Base-by-base conservation (phyloP, 2,113 vertebrate species). In the Antennarius striatus region DNA sequence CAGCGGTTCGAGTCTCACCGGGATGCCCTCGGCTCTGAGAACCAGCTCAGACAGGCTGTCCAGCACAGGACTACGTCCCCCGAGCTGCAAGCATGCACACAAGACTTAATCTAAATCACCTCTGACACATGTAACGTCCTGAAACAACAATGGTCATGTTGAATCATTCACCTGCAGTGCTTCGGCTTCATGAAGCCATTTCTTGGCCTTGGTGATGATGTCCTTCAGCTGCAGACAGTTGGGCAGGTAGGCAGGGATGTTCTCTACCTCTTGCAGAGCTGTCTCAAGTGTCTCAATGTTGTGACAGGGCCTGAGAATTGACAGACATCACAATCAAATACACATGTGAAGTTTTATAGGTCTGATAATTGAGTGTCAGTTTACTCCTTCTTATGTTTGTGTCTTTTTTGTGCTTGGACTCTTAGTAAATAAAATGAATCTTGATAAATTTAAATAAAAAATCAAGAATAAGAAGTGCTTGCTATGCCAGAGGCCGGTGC, bases 121-220 rank as follows among this genome's bases (percentile, higher is more conserved):
- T 40, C 2, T 13, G 1, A 11, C 10, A 4, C 4, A 15, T 3
- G 6, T 46, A 1, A 13, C 51, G 16, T 8, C 11, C 11, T 48
- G 4, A 46, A 50, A 51, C 16, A 39, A 30, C 47, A 10, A 50
- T 4, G 1, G 13, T 7, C 5, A 14, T 12, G 6, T 10, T 15
- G 4, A 15, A 1, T 22, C 47, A 52, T 50, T 85, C 45, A 99
- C 98, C 96, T 99, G 97, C 17, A 99, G 86, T 16, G 91, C 88
- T 65, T 98, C 96, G 11, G 95, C 95, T 29, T 98, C 96, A 71
- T 94, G 91, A 11, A 99, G 90, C 98, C 98, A 99, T 64, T 96
- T 95, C 79, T 90, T 93, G 83, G 97, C 97, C 74, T 87, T 96
- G 82, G 91, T 90, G 10, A 98, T 92, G 0, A 93, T 83, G 0